Evolutionary conservation across 2,797 vertebrate genomes (phyloP).

Genomic region (Pristis pectinata): DNA sequence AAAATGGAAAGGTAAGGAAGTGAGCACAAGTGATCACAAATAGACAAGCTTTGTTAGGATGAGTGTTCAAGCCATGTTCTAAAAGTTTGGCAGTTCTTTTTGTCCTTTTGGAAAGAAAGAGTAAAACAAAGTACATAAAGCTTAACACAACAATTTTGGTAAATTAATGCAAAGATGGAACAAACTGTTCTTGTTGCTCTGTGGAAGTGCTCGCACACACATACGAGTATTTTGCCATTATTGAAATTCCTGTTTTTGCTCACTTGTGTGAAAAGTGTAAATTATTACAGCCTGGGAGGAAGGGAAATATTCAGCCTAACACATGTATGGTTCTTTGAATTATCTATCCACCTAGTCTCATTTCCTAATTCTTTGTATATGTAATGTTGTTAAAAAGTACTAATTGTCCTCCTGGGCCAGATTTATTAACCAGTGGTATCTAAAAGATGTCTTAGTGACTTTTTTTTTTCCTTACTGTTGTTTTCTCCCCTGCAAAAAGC

Average conservation of each 20-base stretch:
- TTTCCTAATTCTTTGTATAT: not conserved
- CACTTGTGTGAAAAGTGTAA: no score
- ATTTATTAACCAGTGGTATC: not conserved
- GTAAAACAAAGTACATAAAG: no score
- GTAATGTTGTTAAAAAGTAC: not conserved
- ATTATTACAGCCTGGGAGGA: no score
- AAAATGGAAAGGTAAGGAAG: not conserved
- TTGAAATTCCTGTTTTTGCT: no score
- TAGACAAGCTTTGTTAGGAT: not conserved
- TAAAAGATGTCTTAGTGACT: not conserved
- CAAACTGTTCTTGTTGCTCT: no score
- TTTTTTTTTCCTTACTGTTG: not conserved
- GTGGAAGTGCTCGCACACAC: no score
- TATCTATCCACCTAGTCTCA: not conserved
- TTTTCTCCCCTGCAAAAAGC: not conserved
- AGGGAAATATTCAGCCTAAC: not conserved
- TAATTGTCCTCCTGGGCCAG: not conserved
- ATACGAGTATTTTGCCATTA: no score
- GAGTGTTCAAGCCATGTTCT: not conserved
- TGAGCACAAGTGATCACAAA: not conserved
- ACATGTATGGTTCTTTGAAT: not conserved
- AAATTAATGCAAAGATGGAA: no score
- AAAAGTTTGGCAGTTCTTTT: no score
- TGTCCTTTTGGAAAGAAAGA: no score
- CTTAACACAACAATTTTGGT: no score